A percentile compares a stretch with the other conserved stretches of the same genome.
These are phyloP conservation scores for Epinephelus moara DNA, from an alignment of 2,113 vertebrate genomes.

Conservation along the genomic window DNA sequence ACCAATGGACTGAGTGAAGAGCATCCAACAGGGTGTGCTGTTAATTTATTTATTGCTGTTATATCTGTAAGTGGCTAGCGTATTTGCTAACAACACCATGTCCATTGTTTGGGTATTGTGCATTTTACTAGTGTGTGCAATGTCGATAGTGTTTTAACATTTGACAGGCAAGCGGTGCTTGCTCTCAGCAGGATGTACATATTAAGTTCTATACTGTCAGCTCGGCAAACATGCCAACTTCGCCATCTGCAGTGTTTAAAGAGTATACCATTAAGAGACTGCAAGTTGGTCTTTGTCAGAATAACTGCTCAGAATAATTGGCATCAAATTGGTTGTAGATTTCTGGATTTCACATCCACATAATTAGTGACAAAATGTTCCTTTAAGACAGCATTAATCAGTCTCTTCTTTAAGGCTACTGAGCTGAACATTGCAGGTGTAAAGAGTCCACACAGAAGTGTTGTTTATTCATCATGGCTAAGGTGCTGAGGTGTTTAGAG, in stretches of 20 bases:
- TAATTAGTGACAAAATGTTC: conserved; percentile 36
- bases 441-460: conserved; percentile 34
- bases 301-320: background rate
- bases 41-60: background rate
- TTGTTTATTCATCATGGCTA: conserved; percentile 52
- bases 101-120: background rate
- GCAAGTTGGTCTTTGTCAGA: background rate
- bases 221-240: background rate
- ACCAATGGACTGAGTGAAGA: conserved; percentile 6
- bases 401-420: conserved; percentile 47
- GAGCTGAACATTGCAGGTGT: conserved; percentile 40
- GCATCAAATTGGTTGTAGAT: background rate
- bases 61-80: conserved; percentile 4
- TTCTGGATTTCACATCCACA: background rate
- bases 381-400: conserved; percentile 32
- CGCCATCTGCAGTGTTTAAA: background rate
- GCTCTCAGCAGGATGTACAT: background rate
- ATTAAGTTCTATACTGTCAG: background rate
- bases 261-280: background rate
- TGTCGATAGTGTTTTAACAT: background rate
- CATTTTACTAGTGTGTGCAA: background rate
- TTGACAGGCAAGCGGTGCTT: background rate
- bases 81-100: background rate
- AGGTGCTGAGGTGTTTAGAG: conserved; percentile 72
- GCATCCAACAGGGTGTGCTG: conserved; percentile 8